Evolutionary conservation across 2,888 invertebrate genomes (phyloP), one percentile per base, ranked within the genome.

Genomic region (Rotaria magnacalcarata): DNA sequence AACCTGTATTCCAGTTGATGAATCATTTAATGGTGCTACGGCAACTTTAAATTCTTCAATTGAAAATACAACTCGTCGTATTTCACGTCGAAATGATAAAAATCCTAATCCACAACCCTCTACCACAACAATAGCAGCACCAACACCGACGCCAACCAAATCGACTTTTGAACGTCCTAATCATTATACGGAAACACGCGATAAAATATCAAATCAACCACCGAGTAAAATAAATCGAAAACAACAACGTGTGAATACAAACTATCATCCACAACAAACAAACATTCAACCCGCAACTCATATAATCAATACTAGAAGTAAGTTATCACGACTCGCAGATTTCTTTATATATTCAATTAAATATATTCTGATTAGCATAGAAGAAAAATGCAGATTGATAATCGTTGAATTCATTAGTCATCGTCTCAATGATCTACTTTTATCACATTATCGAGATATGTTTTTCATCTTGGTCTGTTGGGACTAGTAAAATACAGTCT

Each of bases 231-330:
- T 27, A 19, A 67, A 67, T 34, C 67, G 67, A 19, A 67, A 67
- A 67, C 67, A 67, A 19, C 58, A 67, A 27, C 34, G 34, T 67
- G 34, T 27, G 16, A 27, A 67, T 67, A 19, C 34, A 7, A 27
- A 41, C 34, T 19, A 67, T 4, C 67, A 67, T 19, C 3, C 19
- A 67, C 67, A 67, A 67, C 67, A 16, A 67, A 34, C 67, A 67
- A 67, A 34, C 34, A 67, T 67, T 14, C 34, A 67, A 27, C 34
- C 34, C 34, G 1, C 67, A 34, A 67, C 34, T 67, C 67, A 67
- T 67, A 67, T 67, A 5, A 34, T 67, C 67, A 67, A 67, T 67
- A 67, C 14, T 19, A 34, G 67, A 67, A 67, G 67, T 67, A 67
- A 60, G 14, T 60, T 19, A 14, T 60, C 16, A 67, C 2, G 21